phyloP scores from a whole-genome alignment of 1,140 invertebrate species.

The Papilio helenus region DNA sequence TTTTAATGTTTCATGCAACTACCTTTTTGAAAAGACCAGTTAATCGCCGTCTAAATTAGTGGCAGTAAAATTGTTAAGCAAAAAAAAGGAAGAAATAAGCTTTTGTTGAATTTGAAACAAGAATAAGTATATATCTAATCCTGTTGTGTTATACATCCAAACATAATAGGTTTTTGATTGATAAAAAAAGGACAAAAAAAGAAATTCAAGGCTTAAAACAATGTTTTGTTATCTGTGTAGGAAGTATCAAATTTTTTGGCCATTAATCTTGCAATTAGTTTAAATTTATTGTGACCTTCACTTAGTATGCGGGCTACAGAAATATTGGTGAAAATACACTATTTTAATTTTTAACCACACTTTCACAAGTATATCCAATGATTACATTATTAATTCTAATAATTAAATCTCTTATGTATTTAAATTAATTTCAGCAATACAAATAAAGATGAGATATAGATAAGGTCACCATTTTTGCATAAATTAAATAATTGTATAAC shows the following conservation, averaged over 20 bases:
- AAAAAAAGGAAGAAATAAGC: too few species aligned
- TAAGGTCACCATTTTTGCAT: background rate
- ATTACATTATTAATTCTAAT: background rate
- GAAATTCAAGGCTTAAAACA: background rate
- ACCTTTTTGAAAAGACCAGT: too few species aligned
- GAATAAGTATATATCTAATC: too few species aligned
- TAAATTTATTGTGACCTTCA: background rate
- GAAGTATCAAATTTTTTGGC: slow-evolving; percentile 3
- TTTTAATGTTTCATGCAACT: too few species aligned
- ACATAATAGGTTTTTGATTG: background rate
- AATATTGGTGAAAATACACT: background rate
- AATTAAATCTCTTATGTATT: background rate
- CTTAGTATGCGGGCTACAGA: background rate
- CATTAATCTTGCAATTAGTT: background rate
- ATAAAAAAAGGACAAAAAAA: background rate
- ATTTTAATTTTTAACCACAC: background rate
- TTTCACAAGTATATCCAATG: background rate
- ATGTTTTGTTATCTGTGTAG: background rate
- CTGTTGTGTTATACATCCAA: too few species aligned
- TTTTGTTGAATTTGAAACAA: too few species aligned
- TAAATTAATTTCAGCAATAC: background rate
- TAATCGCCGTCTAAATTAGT: too few species aligned
- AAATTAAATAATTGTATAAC: slow-evolving; percentile 9
- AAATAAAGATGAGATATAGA: background rate
- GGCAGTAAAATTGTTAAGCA: too few species aligned